These are phyloP conservation scores for Azorinus chamasolen DNA, from an alignment of 2,888 invertebrate species.

Conservation along the genomic window DNA sequence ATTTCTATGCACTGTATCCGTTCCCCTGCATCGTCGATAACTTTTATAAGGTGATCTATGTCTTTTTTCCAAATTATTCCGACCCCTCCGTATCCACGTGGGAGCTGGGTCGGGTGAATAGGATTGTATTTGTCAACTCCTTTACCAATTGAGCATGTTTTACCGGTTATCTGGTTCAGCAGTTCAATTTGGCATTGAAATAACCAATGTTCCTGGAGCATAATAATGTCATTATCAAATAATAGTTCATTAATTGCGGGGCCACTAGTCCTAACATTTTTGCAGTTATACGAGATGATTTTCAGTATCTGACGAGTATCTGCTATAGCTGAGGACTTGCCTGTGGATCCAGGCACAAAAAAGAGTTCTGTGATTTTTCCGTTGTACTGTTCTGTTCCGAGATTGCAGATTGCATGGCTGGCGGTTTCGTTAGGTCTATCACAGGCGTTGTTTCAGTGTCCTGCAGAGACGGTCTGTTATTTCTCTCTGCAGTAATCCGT, in stretches of 20 bases:
- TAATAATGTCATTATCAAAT: conserved; percentile 18
- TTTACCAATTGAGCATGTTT: conserved; percentile 10
- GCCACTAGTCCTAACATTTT: conserved; percentile 24
- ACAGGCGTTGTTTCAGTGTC: no score
- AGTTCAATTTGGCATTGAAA: conserved; percentile 14
- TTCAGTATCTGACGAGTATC: not conserved
- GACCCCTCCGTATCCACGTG: conserved; percentile 27
- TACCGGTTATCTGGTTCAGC: conserved; percentile 5
- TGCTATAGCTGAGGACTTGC: no score
- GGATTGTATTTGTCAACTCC: conserved; percentile 14
- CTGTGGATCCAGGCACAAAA: no score
- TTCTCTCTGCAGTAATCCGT: no score
- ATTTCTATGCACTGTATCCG: conserved; percentile 29
- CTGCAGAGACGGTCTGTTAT: no score
- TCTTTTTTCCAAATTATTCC: conserved; percentile 33
- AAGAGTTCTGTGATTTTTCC: no score
- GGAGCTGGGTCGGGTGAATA: conserved; percentile 19
- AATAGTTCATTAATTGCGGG: conserved; percentile 10
- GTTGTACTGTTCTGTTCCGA: no score
- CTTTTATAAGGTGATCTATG: conserved; percentile 21
- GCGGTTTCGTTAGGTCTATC: no score
- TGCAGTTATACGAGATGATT: conserved; percentile 18
- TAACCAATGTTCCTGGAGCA: conserved; percentile 30
- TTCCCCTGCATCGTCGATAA: conserved; percentile 6
- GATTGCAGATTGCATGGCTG: no score